Percentiles rank a stretch among this genome's conserved stretches.
Evolutionary conservation across 2,888 invertebrate genomes (phyloP).

Genomic region (Lymantria monacha): DNA sequence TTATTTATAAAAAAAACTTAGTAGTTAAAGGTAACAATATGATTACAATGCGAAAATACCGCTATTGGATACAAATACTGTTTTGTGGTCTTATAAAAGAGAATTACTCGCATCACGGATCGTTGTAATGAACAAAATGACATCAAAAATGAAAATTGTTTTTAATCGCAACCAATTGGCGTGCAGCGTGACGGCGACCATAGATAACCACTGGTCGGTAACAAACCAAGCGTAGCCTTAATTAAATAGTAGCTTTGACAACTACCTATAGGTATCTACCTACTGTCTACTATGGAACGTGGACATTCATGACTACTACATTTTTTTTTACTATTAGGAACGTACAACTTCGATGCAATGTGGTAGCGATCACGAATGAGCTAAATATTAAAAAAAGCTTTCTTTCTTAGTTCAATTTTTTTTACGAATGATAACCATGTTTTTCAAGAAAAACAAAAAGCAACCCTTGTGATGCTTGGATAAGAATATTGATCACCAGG

Average conservation of each 20-base stretch:
- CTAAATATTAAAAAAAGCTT: too few relatives aligned
- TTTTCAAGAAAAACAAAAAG: too few relatives aligned
- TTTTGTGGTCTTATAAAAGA: slow-evolving; percentile 41
- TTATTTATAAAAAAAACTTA: slow-evolving; percentile 8
- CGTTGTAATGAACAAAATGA: slow-evolving; percentile 70
- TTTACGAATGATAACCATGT: too few relatives aligned
- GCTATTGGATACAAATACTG: slow-evolving; percentile 12
- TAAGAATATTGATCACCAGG: too few relatives aligned
- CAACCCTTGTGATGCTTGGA: too few relatives aligned
- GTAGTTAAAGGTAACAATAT: too few relatives aligned
- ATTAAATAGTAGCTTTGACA: slow-evolving; percentile 67
- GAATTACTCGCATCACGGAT: slow-evolving; percentile 70
- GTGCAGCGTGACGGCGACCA: slow-evolving; percentile 51
- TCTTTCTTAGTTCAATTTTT: too few relatives aligned
- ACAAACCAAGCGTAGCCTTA: slow-evolving; percentile 68
- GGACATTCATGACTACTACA: too few relatives aligned
- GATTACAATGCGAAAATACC: slow-evolving; percentile 20
- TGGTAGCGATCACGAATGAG: too few relatives aligned
- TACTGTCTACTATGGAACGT: slow-evolving; percentile 2
- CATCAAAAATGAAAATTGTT: slow-evolving; percentile 80
- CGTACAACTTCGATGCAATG: too few relatives aligned
- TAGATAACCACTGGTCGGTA: slow-evolving; percentile 56
- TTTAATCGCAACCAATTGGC: slow-evolving; percentile 79
- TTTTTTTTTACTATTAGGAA: too few relatives aligned
- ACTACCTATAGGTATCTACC: slow-evolving; percentile 16